These are phyloP conservation scores for Pangasianodon hypophthalmus DNA, from an alignment of 2,113 vertebrate species.

Conservation along the genomic window DNA sequence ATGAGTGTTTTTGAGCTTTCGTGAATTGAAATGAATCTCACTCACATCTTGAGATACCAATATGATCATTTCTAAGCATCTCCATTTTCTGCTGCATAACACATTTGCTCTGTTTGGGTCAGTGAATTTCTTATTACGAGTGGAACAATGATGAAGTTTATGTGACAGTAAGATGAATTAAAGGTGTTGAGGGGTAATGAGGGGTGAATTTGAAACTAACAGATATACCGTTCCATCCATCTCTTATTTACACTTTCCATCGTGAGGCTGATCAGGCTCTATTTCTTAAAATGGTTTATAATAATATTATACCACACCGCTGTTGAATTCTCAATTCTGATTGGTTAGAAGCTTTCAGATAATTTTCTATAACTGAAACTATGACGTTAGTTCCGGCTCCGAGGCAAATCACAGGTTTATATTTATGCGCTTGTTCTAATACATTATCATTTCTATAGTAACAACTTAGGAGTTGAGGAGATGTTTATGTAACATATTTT, in stretches of 20 bases:
- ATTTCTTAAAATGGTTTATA: background rate
- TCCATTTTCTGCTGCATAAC: background rate
- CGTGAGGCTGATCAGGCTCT: background rate
- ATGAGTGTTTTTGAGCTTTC: constrained; percentile 27
- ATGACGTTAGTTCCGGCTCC: too few relatives aligned
- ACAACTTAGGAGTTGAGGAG: background rate
- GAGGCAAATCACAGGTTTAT: too few relatives aligned
- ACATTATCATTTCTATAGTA: too few relatives aligned
- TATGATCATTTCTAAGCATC: background rate
- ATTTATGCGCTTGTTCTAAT: too few relatives aligned
- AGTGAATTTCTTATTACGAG: background rate
- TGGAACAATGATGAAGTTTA: background rate
- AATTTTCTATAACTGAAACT: background rate
- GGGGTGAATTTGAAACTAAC: too few relatives aligned
- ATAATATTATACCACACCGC: background rate
- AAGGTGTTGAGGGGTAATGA: too few relatives aligned
- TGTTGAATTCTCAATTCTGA: background rate
- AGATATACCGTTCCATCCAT: background rate
- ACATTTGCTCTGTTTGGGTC: background rate
- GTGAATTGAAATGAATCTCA: constrained; percentile 24
- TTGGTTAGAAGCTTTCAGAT: background rate
- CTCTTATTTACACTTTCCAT: background rate
- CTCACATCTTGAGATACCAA: constrained; percentile 3
- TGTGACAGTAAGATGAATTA: background rate
- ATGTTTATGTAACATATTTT: background rate